phyloP scores from a whole-genome alignment of 1,140 invertebrate species.

The Armadillidium nasatum region DNA sequence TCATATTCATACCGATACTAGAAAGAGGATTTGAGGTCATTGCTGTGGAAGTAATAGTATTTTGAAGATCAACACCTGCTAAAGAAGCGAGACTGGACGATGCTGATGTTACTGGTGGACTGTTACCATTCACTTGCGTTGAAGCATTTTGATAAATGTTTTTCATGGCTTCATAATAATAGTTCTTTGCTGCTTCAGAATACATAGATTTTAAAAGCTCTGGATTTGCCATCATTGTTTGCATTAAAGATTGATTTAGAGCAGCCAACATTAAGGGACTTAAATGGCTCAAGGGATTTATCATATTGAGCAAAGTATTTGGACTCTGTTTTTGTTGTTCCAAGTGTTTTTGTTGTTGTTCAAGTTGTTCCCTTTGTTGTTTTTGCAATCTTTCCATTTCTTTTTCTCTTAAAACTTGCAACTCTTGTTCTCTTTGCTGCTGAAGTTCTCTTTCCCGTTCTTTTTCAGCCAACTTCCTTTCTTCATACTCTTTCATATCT shows the following conservation, averaged over 20 bases:
- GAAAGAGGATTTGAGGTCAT: slow-evolving; percentile 36
- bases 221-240: slow-evolving; percentile 44
- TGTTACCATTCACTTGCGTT: slow-evolving; percentile 36
- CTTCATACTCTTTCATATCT: slow-evolving; percentile 45
- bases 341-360: slow-evolving; percentile 44
- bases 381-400: slow-evolving; percentile 44
- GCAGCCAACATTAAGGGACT: slow-evolving; percentile 44
- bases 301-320: slow-evolving; percentile 40
- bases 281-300: slow-evolving; percentile 40
- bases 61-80: neutral
- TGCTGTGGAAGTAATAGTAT: neutral
- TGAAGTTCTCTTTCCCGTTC: slow-evolving; percentile 42
- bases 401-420: slow-evolving; percentile 43
- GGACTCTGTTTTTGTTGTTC: slow-evolving; percentile 41
- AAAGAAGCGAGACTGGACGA: neutral
- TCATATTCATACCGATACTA: slow-evolving; percentile 41
- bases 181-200: slow-evolving; percentile 43
- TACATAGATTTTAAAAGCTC: slow-evolving; percentile 44
- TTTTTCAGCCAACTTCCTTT: slow-evolving; percentile 43
- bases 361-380: slow-evolving; percentile 42
- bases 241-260: slow-evolving; percentile 44
- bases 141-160: slow-evolving; percentile 42
- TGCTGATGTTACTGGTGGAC: slow-evolving; percentile 29
- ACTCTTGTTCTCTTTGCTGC: slow-evolving; percentile 42
- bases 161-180: slow-evolving; percentile 43